These are phyloP conservation scores for Acanthurus leucopareius DNA, from an alignment of 2,797 vertebrate species.

Conservation along the genomic window DNA sequence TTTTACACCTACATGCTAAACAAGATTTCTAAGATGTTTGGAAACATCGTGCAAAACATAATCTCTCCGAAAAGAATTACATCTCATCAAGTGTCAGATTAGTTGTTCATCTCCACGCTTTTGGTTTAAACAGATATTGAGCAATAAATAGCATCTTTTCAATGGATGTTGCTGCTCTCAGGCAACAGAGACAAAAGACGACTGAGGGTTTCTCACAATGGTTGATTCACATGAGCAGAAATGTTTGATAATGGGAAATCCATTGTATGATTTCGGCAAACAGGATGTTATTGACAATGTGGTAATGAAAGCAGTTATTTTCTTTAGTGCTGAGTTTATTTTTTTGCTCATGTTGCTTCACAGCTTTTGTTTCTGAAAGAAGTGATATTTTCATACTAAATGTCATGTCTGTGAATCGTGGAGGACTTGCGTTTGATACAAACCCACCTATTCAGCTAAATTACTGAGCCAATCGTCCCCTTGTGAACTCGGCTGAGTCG, in stretches of 20 bases:
- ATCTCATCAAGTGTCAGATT: conserved; percentile 33
- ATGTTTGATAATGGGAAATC: background rate
- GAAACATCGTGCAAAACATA: conserved; percentile 16
- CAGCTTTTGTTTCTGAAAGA: conserved; percentile 12
- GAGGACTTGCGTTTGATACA: background rate
- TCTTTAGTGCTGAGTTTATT: background rate
- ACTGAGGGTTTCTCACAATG: background rate
- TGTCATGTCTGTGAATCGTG: conserved; percentile 9
- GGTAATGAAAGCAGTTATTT: background rate
- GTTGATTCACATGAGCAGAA: conserved; percentile 6
- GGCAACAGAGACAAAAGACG: background rate
- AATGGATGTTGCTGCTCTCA: conserved; percentile 1
- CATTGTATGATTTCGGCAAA: background rate
- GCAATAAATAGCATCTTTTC: conserved; percentile 10
- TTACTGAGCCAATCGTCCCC: background rate
- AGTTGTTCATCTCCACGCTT: conserved; percentile 21
- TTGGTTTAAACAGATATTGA: conserved; percentile 5
- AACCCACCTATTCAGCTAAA: conserved; percentile 10
- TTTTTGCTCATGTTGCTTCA: too few species aligned
- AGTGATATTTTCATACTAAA: conserved; percentile 13
- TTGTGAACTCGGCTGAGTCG: conserved; percentile 10
- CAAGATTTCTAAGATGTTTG: conserved; percentile 26
- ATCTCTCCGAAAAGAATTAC: conserved; percentile 24
- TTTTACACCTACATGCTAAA: conserved; percentile 31
- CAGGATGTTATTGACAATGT: background rate